Conservation (phyloP, 2,797 vertebrate species). For the Coregonus ussuriensis region DNA sequence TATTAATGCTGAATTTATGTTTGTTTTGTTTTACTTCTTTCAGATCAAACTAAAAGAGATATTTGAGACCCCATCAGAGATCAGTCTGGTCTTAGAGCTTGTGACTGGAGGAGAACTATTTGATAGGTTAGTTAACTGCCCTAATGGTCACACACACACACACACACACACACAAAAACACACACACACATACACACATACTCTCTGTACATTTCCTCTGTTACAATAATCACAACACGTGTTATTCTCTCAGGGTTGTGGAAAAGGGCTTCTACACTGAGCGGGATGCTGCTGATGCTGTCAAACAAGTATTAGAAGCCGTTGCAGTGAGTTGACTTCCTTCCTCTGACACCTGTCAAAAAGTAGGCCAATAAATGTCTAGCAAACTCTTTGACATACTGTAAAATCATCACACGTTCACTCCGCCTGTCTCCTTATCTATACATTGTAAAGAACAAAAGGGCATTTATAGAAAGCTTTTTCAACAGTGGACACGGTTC, state of each 20-base stretch:
- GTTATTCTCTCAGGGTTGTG: constrained; percentile 77
- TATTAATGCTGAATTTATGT: neutral
- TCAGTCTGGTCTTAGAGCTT: constrained; percentile 85
- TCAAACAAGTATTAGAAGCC: constrained; percentile 86
- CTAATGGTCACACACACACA: neutral
- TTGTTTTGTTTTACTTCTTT: constrained; percentile 29
- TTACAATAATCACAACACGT: neutral
- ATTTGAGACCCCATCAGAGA: constrained; percentile 86
- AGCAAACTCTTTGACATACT: neutral
- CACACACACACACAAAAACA: too few species aligned
- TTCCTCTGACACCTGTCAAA: neutral
- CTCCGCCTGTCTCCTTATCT: neutral
- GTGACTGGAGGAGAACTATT: constrained; percentile 88
- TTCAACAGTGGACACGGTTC: neutral
- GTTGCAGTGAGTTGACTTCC: constrained; percentile 80
- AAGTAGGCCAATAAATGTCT: neutral
- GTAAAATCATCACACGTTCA: neutral
- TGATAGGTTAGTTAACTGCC: constrained; percentile 78
- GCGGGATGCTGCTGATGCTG: constrained; percentile 83
- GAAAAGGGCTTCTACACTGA: constrained; percentile 89
- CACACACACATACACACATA: neutral
- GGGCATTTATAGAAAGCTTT: neutral
- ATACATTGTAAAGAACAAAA: neutral
- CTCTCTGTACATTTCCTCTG: neutral
- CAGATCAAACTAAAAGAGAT: constrained; percentile 91